A percentile compares a stretch with the other conserved stretches of the same genome.
These are phyloP conservation scores for Halyomorpha halys DNA, from an alignment of 1,140 invertebrate species.

Conservation along the genomic window DNA sequence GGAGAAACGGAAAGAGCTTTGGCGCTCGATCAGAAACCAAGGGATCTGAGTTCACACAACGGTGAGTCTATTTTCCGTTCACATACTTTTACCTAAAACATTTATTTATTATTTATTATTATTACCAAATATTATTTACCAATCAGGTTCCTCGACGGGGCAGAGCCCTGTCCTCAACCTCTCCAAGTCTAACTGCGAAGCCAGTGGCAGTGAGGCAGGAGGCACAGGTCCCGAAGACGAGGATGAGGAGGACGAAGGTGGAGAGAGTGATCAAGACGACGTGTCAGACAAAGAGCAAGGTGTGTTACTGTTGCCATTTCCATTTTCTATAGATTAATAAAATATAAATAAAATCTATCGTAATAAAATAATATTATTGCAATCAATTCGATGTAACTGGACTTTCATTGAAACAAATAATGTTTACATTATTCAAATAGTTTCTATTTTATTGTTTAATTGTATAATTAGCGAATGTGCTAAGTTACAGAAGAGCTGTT, in stretches of 20 bases:
- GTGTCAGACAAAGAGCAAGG: slow-evolving; percentile 79
- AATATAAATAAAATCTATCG: too few relatives aligned
- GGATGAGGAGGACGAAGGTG: slow-evolving; percentile 69
- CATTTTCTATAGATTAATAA: too few relatives aligned
- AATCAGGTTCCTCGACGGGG: slow-evolving; percentile 66
- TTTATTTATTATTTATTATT: not conserved
- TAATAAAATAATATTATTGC: too few relatives aligned
- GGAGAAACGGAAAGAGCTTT: slow-evolving; percentile 57
- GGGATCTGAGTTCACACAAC: slow-evolving; percentile 73
- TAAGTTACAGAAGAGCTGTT: too few relatives aligned
- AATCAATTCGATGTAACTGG: too few relatives aligned
- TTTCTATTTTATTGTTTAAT: too few relatives aligned
- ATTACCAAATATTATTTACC: slow-evolving; percentile 2
- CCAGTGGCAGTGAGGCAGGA: slow-evolving; percentile 43
- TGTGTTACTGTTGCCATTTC: not conserved
- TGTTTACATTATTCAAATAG: too few relatives aligned
- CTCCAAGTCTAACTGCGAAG: slow-evolving; percentile 68
- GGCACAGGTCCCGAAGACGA: slow-evolving; percentile 67
- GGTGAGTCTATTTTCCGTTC: slow-evolving; percentile 45
- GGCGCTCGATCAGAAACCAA: slow-evolving; percentile 65
- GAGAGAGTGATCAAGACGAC: slow-evolving; percentile 58
- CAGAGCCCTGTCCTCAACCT: slow-evolving; percentile 84
- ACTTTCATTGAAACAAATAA: too few relatives aligned
- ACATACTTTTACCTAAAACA: not conserved
- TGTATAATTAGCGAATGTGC: too few relatives aligned